A percentile compares a stretch with the other conserved stretches of the same genome.
Conservation (phyloP, 2,888 invertebrate genomes). For the Hololepta plana region DNA sequence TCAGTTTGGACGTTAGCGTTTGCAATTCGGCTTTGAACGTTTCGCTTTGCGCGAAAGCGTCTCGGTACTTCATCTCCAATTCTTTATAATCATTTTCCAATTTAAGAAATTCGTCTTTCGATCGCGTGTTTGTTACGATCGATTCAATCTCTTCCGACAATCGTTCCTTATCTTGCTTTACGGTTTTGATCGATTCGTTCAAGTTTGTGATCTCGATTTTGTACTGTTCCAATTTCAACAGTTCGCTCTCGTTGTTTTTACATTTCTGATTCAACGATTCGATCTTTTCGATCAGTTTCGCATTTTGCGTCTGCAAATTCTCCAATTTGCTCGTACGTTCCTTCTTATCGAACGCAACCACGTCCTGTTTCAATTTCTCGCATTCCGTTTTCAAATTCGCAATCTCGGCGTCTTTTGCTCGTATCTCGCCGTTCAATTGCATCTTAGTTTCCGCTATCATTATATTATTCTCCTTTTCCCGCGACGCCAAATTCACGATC, state of each 20-base stretch:
- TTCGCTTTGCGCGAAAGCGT: too few relatives aligned
- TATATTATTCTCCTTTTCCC: constrained; percentile 24
- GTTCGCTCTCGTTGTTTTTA: constrained; percentile 19
- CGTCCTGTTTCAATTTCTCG: constrained; percentile 15
- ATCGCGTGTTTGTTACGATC: constrained; percentile 2
- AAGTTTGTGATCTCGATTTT: constrained; percentile 15
- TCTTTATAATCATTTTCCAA: too few relatives aligned
- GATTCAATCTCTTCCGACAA: constrained; percentile 3
- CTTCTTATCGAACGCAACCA: constrained; percentile 13
- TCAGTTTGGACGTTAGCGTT: constrained; percentile 1
- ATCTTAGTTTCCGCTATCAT: constrained; percentile 24
- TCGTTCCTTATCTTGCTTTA: constrained; percentile 5
- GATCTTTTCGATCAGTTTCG: constrained; percentile 23
- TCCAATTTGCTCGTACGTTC: constrained; percentile 17
- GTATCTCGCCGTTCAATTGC: constrained; percentile 24
- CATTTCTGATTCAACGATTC: constrained; percentile 20
- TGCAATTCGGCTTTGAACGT: neutral
- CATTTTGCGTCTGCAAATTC: constrained; percentile 23
- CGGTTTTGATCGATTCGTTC: constrained; percentile 1
- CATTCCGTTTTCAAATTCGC: constrained; percentile 20
- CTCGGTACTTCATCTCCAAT: too few relatives aligned
- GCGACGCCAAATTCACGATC: constrained; percentile 15
- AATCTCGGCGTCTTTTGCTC: constrained; percentile 23
- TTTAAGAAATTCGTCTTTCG: too few relatives aligned
- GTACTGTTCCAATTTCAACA: constrained; percentile 20